Evolutionary conservation across 2,113 vertebrate genomes (phyloP).

Genomic region (Fulmarus glacialis): DNA sequence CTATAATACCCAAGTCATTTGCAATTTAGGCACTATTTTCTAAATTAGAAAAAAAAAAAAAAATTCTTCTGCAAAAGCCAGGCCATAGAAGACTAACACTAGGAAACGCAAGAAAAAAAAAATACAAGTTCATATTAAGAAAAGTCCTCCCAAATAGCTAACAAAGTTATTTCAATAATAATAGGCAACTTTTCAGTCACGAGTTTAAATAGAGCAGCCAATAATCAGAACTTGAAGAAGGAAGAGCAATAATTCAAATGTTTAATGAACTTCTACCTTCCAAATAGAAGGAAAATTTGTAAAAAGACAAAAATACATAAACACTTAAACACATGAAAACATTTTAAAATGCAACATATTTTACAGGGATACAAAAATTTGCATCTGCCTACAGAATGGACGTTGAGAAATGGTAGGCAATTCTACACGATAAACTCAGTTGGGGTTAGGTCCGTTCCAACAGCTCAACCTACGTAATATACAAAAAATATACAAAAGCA

Average conservation of each 20-base stretch:
- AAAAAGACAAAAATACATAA: not conserved
- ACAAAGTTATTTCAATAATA: not conserved
- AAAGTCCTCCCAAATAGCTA: not conserved
- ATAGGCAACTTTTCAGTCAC: not conserved
- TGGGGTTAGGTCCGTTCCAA: not conserved
- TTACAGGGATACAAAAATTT: not conserved
- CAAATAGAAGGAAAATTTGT: not conserved
- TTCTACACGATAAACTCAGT: too few species aligned
- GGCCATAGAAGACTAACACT: not conserved
- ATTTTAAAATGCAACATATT: not conserved
- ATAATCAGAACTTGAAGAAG: not conserved
- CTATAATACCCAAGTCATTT: too few species aligned
- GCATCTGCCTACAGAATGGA: not conserved
- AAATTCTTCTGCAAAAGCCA: not conserved
- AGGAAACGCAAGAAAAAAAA: not conserved
- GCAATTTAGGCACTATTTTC: not conserved
- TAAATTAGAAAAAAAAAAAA: not conserved
- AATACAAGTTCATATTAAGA: rapidly evolving
- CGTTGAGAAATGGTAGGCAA: not conserved
- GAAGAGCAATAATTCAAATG: not conserved
- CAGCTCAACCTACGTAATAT: not conserved
- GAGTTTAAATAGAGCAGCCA: not conserved
- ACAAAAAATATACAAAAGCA: not conserved
- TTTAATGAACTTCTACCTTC: conserved; percentile 50
- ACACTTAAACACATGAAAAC: not conserved